Conservation (phyloP, 2,113 vertebrate species). For the Helogale parvula region DNA sequence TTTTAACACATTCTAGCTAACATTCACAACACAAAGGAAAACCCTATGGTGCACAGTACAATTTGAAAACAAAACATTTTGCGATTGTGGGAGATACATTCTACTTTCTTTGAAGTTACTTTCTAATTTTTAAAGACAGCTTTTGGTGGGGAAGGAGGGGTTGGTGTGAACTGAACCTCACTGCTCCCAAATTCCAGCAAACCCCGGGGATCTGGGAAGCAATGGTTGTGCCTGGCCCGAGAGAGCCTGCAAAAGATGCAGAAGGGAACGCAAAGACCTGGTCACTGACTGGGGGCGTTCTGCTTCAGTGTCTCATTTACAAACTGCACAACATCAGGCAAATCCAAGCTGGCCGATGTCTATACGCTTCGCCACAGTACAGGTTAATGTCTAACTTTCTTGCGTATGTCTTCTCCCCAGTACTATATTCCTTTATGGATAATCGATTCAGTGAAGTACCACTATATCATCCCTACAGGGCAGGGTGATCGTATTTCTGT, state of each 20-base stretch:
- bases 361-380: neutral
- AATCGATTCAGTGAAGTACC: conserved; percentile 58
- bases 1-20: neutral
- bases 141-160: neutral
- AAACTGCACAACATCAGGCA: neutral
- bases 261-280: neutral
- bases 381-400: conserved; percentile 50
- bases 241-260: neutral
- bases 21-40: neutral
- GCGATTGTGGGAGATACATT: neutral
- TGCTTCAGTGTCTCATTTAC: neutral
- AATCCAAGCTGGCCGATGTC: neutral
- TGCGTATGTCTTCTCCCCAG: conserved; percentile 8
- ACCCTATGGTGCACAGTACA: neutral
- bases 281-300: neutral
- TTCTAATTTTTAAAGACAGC: neutral
- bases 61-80: neutral
- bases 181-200: neutral
- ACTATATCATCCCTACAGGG: conserved; percentile 61
- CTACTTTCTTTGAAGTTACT: neutral
- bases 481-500: conserved; percentile 58
- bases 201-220: neutral
- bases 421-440: conserved; percentile 28
- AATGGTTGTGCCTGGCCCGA: neutral
- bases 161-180: neutral